phyloP scores from a whole-genome alignment of 2,113 vertebrate genomes.

The Austrofundulus limnaeus region DNA sequence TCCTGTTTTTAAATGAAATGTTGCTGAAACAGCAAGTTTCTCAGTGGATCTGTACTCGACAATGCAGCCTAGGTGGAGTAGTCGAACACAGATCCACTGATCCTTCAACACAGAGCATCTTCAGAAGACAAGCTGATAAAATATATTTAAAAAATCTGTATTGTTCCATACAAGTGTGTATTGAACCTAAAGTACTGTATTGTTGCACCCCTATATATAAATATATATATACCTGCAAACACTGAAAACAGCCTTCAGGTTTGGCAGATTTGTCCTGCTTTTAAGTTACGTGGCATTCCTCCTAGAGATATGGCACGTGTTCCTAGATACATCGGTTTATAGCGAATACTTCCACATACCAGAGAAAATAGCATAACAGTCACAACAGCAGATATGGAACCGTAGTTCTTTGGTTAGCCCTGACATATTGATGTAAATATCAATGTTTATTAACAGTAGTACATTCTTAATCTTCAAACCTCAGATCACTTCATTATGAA shows the following conservation, averaged over 20 bases:
- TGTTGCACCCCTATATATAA: too few species aligned
- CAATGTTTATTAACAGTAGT: slow-evolving; percentile 81
- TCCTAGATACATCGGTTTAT: slow-evolving; percentile 59
- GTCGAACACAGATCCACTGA: too few species aligned
- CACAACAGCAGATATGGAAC: slow-evolving; percentile 82
- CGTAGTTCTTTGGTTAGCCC: slow-evolving; percentile 95
- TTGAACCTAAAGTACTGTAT: too few species aligned
- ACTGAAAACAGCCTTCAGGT: slow-evolving; percentile 58
- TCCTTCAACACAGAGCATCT: too few species aligned
- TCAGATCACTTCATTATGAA: slow-evolving; percentile 75
- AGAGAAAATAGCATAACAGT: slow-evolving; percentile 76
- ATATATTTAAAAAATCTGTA: too few species aligned
- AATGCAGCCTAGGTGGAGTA: too few species aligned
- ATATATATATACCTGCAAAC: slow-evolving; percentile 70
- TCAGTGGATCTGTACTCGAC: too few species aligned
- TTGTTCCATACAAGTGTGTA: too few species aligned
- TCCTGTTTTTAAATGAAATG: too few species aligned
- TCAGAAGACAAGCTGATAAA: too few species aligned
- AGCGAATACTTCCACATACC: slow-evolving; percentile 36
- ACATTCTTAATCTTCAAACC: slow-evolving; percentile 81
- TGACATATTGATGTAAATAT: slow-evolving; percentile 81
- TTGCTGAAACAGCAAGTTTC: too few species aligned
- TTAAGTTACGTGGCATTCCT: slow-evolving; percentile 67
- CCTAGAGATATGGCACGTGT: slow-evolving; percentile 79
- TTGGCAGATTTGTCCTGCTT: slow-evolving; percentile 53